Base-by-base conservation (phyloP, 2,797 vertebrate species). In the Tapera naevia region DNA sequence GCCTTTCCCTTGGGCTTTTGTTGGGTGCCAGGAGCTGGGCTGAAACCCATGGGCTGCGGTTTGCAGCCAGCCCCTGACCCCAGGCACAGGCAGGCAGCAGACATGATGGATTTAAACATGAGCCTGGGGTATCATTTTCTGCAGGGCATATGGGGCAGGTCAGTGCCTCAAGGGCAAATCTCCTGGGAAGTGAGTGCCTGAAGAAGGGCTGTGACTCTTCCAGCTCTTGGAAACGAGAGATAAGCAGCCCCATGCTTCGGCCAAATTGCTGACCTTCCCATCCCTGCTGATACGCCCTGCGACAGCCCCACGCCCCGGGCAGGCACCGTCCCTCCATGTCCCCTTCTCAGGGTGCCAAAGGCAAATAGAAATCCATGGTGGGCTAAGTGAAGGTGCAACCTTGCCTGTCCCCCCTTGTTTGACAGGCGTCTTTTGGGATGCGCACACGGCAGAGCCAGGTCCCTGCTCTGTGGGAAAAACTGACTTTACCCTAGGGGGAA, bases 201-300 rank as follows among this genome's bases (percentile, higher is more conserved):
- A 46, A 46, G 66, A 76, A 84, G 65, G 65, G 15, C 45, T 65
- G 1, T 62, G 53, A 57, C 70, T 48, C 14, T 80, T 17, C 16
- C 30, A 73, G 56, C n/a, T 81, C 87, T 64, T 67, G 65, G 61
- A 94, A 88, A 71, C 7, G 19, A 4, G 60, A 80, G 57, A 48
- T 54, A 57, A 91, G n/a, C 51, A 81, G 22, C 46, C 60, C 2
- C 1, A 3, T 46, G 32, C 24, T 56, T 67, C 23, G 0, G 87
- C 57, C 69, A 86, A 85, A 56, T 39, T 61, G 28, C 57, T 81
- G 86, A 78, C 48, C n/a, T 94, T 89, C 79, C 45, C 13, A 17
- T 46, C 21, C 16, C n/a, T 41, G 24, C 50, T 45, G 8, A 2
- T 51, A 58, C 91, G 93, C 54, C 54, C 30, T 50, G 46, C 2